Percentiles rank a stretch among this genome's conserved stretches.
phyloP scores from a whole-genome alignment of 2,888 invertebrate genomes.

The Parnassius orleans region DNA sequence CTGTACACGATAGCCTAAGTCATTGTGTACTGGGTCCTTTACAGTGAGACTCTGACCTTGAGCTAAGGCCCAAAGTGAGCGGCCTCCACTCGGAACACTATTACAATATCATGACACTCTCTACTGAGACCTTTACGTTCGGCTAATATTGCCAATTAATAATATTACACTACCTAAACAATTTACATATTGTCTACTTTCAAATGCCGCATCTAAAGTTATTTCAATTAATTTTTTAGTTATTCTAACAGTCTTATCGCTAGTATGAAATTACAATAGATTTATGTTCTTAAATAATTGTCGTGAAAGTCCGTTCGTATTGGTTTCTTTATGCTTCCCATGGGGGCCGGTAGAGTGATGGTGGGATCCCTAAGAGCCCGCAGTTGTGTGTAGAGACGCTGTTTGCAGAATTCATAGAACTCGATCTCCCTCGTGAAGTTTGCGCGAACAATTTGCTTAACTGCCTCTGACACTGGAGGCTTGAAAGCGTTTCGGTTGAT shows the following conservation, averaged over 20 bases:
- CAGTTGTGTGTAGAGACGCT: slow-evolving; percentile 90
- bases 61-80: no score
- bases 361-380: slow-evolving; percentile 84
- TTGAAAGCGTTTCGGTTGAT: slow-evolving; percentile 94
- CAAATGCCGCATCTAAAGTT: neutral
- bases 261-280: slow-evolving; percentile 2
- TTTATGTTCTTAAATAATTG: slow-evolving; percentile 24
- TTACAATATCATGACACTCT: no score
- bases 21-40: no score
- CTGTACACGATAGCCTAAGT: no score
- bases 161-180: neutral
- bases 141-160: no score
- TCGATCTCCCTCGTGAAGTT: slow-evolving; percentile 95
- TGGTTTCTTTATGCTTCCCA: slow-evolving; percentile 41
- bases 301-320: slow-evolving; percentile 25
- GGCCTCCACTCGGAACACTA: no score
- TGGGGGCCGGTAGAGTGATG: slow-evolving; percentile 50
- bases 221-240: neutral
- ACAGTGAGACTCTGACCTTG: no score
- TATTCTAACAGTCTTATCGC: slow-evolving; percentile 17
- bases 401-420: slow-evolving; percentile 94
- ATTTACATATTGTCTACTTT: slow-evolving; percentile 1
- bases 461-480: slow-evolving; percentile 91
- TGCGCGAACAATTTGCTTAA: slow-evolving; percentile 90
- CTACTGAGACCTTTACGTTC: no score